phyloP scores from a whole-genome alignment of 2,888 invertebrate genomes.

The Trachelus stipa region DNA sequence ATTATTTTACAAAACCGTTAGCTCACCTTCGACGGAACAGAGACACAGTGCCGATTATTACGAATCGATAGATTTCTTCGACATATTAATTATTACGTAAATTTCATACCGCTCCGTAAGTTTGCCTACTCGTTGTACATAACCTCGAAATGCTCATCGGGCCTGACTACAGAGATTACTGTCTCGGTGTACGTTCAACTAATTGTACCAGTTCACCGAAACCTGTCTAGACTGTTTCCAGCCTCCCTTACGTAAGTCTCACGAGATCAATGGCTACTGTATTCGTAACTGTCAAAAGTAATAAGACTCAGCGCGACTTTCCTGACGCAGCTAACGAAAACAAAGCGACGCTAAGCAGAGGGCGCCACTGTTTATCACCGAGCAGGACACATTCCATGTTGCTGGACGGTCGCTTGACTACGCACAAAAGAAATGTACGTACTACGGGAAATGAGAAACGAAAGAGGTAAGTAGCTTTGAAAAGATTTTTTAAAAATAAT shows the following conservation, averaged over 20 bases:
- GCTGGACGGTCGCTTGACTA: background rate
- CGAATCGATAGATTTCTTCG: background rate
- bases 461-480: background rate
- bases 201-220: background rate
- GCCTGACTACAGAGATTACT: background rate
- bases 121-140: background rate
- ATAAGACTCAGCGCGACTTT: background rate
- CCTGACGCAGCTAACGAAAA: background rate
- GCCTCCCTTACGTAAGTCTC: background rate
- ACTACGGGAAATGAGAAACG: background rate
- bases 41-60: background rate
- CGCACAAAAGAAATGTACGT: background rate
- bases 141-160: background rate
- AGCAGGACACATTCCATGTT: background rate
- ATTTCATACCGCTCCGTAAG: background rate
- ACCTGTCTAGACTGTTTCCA: background rate
- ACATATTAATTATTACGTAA: background rate
- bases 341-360: background rate
- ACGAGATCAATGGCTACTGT: background rate
- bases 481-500: conserved; percentile 23
- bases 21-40: conserved; percentile 16
- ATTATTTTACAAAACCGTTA: conserved; percentile 18
- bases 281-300: background rate
- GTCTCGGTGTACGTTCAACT: background rate
- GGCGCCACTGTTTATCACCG: background rate